Base-by-base conservation (phyloP, 2,113 vertebrate species). In the Seriola rivoliana region DNA sequence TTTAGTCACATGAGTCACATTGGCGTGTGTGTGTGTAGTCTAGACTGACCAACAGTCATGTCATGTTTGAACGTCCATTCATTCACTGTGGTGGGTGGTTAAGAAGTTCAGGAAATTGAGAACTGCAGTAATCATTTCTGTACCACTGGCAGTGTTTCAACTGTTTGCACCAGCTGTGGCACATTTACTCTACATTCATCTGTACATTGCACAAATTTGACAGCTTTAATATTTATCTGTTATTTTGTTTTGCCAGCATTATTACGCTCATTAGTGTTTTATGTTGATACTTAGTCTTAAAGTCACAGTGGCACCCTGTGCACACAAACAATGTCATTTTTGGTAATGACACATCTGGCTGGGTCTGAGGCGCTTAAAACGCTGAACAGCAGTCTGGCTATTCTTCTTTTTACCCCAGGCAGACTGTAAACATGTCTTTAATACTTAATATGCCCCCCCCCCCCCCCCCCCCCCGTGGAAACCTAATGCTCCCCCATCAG, bases 391-490 rank as follows among this genome's bases (percentile, higher is more conserved):
- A 64, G 63, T 59, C 42, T 55, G 46, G 16, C 58, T 25, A 16
- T 52, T 65, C 3, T 50, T 1, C 14, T 75, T 54, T 67, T 42
- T 36, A 64, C 62, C 76, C 13, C 62, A 82, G 60, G 44, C 69
- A 32, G 50, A 44, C 59, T 71, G 23, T 44, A 86, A 85, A 79
- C 64, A 69, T 55, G 60, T 85, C 64, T 72, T n/a, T 59, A 81
- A 79, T 29, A 34, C 71, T 76, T 75, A 57, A 17, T 21, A 65
- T 48, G 55, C 5, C 68, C 60, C 40, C n/a, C 44, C 16, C 21
- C 5, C 68, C 5, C 68, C 60, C 40, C n/a, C 44, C 60, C 40
- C n/a, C 44, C 16, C 19, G 54, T 67, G 63, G 25, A 76, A 59
- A 60, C 59, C 21, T 66, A 78, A 80, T 63, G 38, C 38, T 62